phyloP scores from a whole-genome alignment of 2,113 vertebrate genomes.

The Thalassarche chlororhynchos region DNA sequence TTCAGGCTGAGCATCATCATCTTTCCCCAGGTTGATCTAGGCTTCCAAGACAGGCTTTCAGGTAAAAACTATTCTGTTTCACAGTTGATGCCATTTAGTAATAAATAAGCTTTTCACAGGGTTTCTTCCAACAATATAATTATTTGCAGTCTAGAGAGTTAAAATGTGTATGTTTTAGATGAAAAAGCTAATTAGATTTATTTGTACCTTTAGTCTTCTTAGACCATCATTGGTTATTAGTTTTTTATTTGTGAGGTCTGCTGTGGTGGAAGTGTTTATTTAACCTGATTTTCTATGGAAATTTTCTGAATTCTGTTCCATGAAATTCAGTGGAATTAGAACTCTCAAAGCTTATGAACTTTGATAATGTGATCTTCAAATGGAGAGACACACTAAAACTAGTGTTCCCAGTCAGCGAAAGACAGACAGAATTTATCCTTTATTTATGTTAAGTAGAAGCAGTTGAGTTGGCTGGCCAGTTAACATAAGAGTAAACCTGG shows the following conservation, averaged over 20 bases:
- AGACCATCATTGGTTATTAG: background rate
- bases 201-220: background rate
- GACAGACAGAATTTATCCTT: background rate
- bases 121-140: background rate
- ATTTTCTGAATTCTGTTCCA: background rate
- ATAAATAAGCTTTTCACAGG: background rate
- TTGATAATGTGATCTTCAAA: background rate
- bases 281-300: background rate
- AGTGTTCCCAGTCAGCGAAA: background rate
- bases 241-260: background rate
- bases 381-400: background rate
- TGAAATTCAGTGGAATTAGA: background rate
- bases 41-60: slow-evolving; percentile 49
- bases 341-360: background rate
- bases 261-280: background rate
- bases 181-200: background rate
- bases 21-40: slow-evolving; percentile 29
- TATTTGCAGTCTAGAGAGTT: background rate
- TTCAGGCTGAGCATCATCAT: slow-evolving; percentile 13
- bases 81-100: background rate
- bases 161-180: background rate
- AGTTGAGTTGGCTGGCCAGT: background rate
- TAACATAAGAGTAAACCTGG: background rate
- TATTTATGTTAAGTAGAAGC: background rate
- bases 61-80: slow-evolving; percentile 54